These are phyloP conservation scores for Diorhabda carinulata DNA, from an alignment of 1,140 invertebrate species.

Conservation along the genomic window DNA sequence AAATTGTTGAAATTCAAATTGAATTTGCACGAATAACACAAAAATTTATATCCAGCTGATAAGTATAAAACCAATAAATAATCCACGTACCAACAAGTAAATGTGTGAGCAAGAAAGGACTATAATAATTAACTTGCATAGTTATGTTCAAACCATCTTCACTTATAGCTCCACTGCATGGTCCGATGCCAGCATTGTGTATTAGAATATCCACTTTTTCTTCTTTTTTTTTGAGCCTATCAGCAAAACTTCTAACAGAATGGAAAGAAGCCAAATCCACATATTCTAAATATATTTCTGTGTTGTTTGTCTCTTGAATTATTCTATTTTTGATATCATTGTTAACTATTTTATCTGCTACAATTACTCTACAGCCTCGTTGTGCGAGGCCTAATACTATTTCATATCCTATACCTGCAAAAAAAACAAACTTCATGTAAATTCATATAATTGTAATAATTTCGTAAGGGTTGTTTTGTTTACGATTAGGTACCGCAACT, in stretches of 20 bases:
- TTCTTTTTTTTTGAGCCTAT: constrained; percentile 39
- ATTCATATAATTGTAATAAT: neutral
- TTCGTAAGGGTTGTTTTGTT: neutral
- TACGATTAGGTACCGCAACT: neutral
- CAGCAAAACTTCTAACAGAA: constrained; percentile 39
- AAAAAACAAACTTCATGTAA: neutral
- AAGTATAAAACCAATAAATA: neutral
- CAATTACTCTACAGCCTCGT: constrained; percentile 7
- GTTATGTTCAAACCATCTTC: constrained; percentile 57
- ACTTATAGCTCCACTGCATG: constrained; percentile 44
- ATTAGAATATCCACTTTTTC: constrained; percentile 52
- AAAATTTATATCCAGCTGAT: no score
- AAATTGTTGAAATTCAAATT: no score
- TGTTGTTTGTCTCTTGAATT: neutral
- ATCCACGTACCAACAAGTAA: constrained; percentile 54
- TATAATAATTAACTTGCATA: constrained; percentile 64
- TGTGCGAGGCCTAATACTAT: neutral
- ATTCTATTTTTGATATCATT: neutral
- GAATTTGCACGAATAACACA: no score
- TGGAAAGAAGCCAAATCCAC: constrained; percentile 37
- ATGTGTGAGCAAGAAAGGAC: constrained; percentile 62
- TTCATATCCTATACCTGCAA: constrained; percentile 4
- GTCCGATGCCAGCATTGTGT: constrained; percentile 53
- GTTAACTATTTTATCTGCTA: neutral
- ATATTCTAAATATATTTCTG: constrained; percentile 10